Evolutionary conservation across 2,113 vertebrate species (phyloP).

Genomic region (Pseudois nayaur): DNA sequence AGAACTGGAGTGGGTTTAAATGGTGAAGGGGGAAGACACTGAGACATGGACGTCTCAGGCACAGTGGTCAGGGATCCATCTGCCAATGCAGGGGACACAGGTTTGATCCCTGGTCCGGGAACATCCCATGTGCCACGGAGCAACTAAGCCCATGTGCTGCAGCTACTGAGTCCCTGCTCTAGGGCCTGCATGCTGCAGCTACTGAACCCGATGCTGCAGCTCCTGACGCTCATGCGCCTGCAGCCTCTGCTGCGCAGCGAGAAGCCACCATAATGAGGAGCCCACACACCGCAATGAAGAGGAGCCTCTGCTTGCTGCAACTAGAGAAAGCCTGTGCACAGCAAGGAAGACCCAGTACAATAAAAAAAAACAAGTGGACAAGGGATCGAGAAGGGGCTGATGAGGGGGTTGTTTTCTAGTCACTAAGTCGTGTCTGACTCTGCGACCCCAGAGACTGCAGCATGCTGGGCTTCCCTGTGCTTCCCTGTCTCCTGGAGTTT

Average conservation of each 20-base stretch:
- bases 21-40: not conserved
- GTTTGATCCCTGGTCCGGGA: not conserved
- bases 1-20: not conserved
- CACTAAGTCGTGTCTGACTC: not conserved
- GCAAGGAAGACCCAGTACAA: not conserved
- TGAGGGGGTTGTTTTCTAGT: not conserved
- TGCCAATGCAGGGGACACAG: not conserved
- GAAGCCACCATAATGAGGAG: not conserved
- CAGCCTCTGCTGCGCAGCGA: not conserved
- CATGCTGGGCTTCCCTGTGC: not conserved
- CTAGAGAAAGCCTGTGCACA: not conserved
- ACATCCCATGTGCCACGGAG: not conserved
- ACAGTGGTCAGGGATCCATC: not conserved
- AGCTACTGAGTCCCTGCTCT: not conserved
- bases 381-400: too few relatives aligned
- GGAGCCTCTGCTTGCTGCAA: not conserved
- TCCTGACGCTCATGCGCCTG: not conserved
- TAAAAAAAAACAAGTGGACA: not conserved
- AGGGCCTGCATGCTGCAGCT: not conserved
- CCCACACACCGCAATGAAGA: not conserved
- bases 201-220: not conserved
- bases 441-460: not conserved
- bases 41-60: not conserved
- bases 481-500: not conserved
- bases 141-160: not conserved